phyloP scores from a whole-genome alignment of 1,140 invertebrate species.

The Thalassaphorura encarpata region DNA sequence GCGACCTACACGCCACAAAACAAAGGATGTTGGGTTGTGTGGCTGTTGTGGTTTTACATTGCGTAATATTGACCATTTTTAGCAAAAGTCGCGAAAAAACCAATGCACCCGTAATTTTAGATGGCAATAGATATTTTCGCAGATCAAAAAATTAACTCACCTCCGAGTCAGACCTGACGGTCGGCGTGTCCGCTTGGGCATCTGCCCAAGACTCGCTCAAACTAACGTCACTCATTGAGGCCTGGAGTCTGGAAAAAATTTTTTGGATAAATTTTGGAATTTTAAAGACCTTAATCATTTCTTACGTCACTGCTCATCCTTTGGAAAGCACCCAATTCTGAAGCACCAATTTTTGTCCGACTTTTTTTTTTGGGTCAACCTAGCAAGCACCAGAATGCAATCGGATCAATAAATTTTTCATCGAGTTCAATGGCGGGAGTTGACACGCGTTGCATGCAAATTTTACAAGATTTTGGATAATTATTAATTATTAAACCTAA shows the following conservation, averaged over 20 bases:
- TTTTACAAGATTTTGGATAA: no score
- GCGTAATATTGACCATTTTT: no score
- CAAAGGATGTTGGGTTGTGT: no score
- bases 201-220: constrained; percentile 24
- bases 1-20: no score
- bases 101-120: no score
- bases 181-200: constrained; percentile 27
- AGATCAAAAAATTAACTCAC: constrained; percentile 12
- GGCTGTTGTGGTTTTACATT: no score
- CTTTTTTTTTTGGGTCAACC: neutral
- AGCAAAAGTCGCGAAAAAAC: no score
- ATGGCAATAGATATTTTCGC: neutral
- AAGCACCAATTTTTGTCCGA: neutral
- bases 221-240: constrained; percentile 22
- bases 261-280: neutral
- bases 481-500: no score
- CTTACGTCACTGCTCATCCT: no score
- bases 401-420: neutral
- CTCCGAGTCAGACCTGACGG: constrained; percentile 29
- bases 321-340: neutral
- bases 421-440: no score
- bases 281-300: no score
- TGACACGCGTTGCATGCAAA: no score
- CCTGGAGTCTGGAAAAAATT: neutral
- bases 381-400: neutral